These are phyloP conservation scores for Notothenia coriiceps DNA, from an alignment of 2,113 vertebrate species.

Conservation along the genomic window DNA sequence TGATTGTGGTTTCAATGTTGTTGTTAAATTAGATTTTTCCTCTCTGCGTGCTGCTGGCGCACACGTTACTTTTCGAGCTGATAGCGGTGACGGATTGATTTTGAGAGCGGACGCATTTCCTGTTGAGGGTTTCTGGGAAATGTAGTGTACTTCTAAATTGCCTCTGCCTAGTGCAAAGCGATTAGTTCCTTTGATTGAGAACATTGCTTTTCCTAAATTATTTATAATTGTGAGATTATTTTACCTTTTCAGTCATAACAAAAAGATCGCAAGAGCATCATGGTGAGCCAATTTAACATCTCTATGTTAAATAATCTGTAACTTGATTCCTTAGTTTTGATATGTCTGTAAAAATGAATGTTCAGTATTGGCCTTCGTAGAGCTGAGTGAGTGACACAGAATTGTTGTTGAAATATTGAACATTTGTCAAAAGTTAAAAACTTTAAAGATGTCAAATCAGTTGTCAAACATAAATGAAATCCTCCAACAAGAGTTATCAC, in stretches of 20 bases:
- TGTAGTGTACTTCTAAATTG: slow-evolving; percentile 39
- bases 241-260: not conserved
- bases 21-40: not conserved
- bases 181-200: not conserved
- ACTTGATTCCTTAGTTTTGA: not conserved
- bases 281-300: not conserved
- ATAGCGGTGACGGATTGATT: not conserved
- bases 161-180: rapidly evolving
- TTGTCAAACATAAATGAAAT: not conserved
- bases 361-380: not conserved
- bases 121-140: slow-evolving; percentile 53
- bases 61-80: slow-evolving; percentile 7
- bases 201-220: not conserved
- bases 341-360: not conserved
- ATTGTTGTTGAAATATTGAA: not conserved
- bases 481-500: not conserved
- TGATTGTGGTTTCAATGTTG: not conserved
- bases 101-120: slow-evolving; percentile 42
- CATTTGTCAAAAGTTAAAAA: not conserved
- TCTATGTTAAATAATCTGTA: not conserved
- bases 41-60: not conserved
- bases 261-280: not conserved
- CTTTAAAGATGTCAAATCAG: not conserved
- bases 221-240: not conserved
- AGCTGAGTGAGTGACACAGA: not conserved